Base-by-base conservation (phyloP, 1,140 invertebrate genomes). In the Zaprionus davidi region DNA sequence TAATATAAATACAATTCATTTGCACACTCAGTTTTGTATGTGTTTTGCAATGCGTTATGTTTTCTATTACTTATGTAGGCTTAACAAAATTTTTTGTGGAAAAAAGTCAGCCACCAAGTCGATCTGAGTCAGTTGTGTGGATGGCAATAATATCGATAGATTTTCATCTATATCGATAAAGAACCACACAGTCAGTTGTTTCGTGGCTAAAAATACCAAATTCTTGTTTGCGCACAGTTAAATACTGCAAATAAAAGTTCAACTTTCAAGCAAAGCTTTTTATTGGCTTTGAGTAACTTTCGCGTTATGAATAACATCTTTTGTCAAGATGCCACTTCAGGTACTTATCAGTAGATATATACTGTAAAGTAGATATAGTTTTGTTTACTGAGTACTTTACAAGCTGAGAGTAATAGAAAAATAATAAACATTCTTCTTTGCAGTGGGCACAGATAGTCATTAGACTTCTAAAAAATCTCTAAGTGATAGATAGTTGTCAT, bases 121-220 rank as follows among this genome's bases (percentile, higher is more conserved):
- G 71, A 76, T 73, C 81, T 91, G 85, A 88, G 65, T 87, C 83
- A 87, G 83, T 87, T 87, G 67, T 71, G 65, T 26, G 36, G 60
- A 57, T 74, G 58, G 65, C 55, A 49, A 56, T 58, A 31, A 70
- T 70, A 51, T 62, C 38, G 57, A n/a, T 22, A 55, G 17, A 20
- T 34, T 3, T 49, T 7, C 20, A 20, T 15, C 24, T 41, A 58
- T 56, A 63, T 75, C 66, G 66, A 46, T 75, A 64, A 58, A 11
- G 6, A 7, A 26, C 31, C 7, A 31, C 15, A 31, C 15, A 20
- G n/a, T 13, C 41, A 36, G 41, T 65, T 58, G 26, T 12, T 46
- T 11, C 41, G 15, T 44, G 31, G 9, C 20, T 11, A 60, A 56
- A 57, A 57, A 69, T 74, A 74, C 71, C 51, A 26, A 68, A 56